Evolutionary conservation across 2,888 invertebrate species (phyloP).

Genomic region (Crocallis elinguaria): DNA sequence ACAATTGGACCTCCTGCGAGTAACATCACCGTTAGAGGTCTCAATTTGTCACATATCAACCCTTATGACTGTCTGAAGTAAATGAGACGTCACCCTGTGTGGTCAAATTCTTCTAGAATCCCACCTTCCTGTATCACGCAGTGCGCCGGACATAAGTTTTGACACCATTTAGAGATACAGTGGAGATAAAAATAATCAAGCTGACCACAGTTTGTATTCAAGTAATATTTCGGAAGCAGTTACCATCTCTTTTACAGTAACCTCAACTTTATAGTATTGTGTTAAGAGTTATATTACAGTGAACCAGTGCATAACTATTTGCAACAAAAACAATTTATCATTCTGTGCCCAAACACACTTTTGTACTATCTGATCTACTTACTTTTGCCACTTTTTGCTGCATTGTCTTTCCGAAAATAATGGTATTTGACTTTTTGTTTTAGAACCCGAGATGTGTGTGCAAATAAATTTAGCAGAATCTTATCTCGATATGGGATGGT

Average conservation of each 20-base stretch:
- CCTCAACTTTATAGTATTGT: conserved; percentile 35
- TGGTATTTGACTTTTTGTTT: conserved; percentile 76
- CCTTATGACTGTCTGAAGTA: conserved; percentile 55
- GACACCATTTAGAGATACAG: conserved; percentile 77
- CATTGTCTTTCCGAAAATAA: conserved; percentile 69
- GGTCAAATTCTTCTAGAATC: conserved; percentile 67
- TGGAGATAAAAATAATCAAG: conserved; percentile 77
- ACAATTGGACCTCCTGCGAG: conserved; percentile 72
- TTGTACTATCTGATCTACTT: conserved; percentile 80
- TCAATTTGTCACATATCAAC: conserved; percentile 73
- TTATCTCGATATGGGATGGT: conserved; percentile 63
- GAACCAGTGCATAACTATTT: conserved; percentile 33
- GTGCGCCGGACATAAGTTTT: conserved; percentile 79
- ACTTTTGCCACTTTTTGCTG: conserved; percentile 69
- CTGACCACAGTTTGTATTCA: conserved; percentile 68
- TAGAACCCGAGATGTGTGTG: conserved; percentile 64
- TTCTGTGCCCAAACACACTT: conserved; percentile 67
- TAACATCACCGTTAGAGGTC: conserved; percentile 51
- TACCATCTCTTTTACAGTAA: conserved; percentile 22
- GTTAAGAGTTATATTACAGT: conserved; percentile 1
- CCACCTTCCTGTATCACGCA: conserved; percentile 80
- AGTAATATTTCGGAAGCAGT: conserved; percentile 37
- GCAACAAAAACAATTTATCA: conserved; percentile 71
- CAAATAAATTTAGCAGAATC: conserved; percentile 75
- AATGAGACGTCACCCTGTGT: conserved; percentile 79